phyloP scores from a whole-genome alignment of 2,113 vertebrate genomes.

The Leptobrachium leishanense region DNA sequence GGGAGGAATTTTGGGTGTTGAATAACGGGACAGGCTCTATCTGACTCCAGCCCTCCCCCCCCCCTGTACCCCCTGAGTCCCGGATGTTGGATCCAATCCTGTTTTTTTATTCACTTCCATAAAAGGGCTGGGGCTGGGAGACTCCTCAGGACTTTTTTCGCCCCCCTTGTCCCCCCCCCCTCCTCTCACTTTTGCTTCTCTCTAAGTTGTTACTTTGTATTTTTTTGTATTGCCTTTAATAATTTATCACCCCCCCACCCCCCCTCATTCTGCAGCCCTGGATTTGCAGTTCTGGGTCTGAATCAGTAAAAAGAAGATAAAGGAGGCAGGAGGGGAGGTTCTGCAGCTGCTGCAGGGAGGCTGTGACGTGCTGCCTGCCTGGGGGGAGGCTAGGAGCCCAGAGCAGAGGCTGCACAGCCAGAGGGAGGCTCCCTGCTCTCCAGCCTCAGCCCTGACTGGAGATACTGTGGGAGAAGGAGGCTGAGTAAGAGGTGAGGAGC shows the following conservation, averaged over 20 bases:
- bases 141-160: conserved; percentile 53
- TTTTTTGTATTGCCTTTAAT: too few relatives aligned
- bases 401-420: background rate
- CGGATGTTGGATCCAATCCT: conserved; percentile 73
- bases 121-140: conserved; percentile 66
- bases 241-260: background rate
- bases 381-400: conserved; percentile 33
- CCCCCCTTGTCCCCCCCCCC: background rate
- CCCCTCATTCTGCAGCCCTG: background rate
- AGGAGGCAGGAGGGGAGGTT: conserved; percentile 16
- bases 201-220: background rate
- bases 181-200: too few relatives aligned
- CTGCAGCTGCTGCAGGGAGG: conserved; percentile 15
- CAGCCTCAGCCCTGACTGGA: background rate
- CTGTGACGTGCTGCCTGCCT: conserved; percentile 32
- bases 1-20: background rate
- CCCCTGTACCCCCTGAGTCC: conserved; percentile 53
- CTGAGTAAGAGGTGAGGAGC: conserved; percentile 15
- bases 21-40: conserved; percentile 17
- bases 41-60: background rate
- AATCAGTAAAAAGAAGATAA: background rate
- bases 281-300: conserved; percentile 5
- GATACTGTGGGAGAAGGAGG: background rate
- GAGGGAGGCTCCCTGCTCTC: background rate
- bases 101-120: conserved; percentile 66